Conservation (phyloP, 1,140 invertebrate species). For the Brachionus paranguensis region DNA sequence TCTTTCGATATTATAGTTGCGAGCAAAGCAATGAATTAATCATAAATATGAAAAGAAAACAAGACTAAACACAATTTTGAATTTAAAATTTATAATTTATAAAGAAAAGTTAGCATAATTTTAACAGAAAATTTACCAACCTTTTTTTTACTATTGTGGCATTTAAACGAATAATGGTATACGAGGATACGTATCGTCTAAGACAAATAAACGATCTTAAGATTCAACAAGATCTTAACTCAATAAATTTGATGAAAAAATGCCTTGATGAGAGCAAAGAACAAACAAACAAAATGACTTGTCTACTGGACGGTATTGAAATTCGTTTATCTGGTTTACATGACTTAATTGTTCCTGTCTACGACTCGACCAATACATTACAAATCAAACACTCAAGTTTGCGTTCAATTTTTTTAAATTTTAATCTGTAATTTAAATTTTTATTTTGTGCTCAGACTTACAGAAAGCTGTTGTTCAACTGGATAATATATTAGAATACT, state of each 20-base stretch:
- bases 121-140: background rate
- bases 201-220: conserved; percentile 32
- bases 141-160: background rate
- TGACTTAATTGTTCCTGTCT: conserved; percentile 27
- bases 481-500: conserved; percentile 28
- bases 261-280: conserved; percentile 6
- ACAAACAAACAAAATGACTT: conserved; percentile 23
- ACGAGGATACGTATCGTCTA: conserved; percentile 20
- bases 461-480: background rate
- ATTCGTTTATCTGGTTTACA: background rate
- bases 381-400: conserved; percentile 39
- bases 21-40: background rate
- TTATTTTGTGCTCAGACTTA: background rate
- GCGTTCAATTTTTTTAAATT: background rate
- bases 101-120: background rate
- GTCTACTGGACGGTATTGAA: conserved; percentile 22
- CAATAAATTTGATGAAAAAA: background rate
- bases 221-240: conserved; percentile 10
- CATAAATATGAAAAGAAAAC: background rate
- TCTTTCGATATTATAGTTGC: background rate
- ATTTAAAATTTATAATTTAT: background rate
- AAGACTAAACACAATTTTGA: background rate
- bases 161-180: background rate
- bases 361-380: conserved; percentile 15
- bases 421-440: background rate